These are phyloP conservation scores for Stomatorhinus walkeri DNA, from an alignment of 2,797 vertebrate genomes.

Conservation along the genomic window DNA sequence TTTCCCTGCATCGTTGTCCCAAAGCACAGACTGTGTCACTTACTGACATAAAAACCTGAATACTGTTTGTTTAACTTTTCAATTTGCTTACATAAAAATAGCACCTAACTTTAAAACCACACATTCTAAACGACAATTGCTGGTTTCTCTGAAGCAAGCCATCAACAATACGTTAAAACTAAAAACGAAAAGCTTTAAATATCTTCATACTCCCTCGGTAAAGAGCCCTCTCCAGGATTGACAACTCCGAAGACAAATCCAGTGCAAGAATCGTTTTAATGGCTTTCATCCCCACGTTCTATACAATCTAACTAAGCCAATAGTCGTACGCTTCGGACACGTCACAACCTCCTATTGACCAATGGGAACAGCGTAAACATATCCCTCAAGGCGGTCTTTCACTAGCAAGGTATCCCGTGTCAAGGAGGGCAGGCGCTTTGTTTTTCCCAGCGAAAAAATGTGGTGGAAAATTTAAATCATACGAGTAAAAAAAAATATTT, in stretches of 20 bases:
- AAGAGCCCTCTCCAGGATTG: not conserved
- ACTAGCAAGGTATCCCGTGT: conserved; percentile 38
- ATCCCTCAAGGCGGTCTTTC: conserved; percentile 42
- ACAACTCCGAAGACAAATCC: conserved; percentile 2
- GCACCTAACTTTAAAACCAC: not conserved
- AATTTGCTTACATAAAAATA: not conserved
- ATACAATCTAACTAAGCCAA: conserved; percentile 28
- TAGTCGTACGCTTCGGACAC: conserved; percentile 29
- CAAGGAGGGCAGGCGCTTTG: conserved; percentile 52
- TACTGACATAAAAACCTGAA: not conserved
- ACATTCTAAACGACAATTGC: not conserved
- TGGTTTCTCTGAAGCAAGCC: not conserved
- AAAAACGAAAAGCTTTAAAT: not conserved
- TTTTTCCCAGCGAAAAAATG: conserved; percentile 51
- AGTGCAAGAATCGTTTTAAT: not conserved
- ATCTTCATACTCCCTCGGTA: not conserved
- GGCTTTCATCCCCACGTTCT: not conserved
- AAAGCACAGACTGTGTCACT: not conserved
- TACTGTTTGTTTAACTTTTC: not conserved
- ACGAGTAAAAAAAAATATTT: not conserved
- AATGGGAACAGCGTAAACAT: conserved; percentile 47
- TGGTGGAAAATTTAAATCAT: conserved; percentile 28
- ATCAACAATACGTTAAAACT: not conserved
- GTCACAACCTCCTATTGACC: conserved; percentile 35
- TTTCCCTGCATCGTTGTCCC: not conserved